phyloP scores from a whole-genome alignment of 2,113 vertebrate genomes.

The Echinops telfairi region DNA sequence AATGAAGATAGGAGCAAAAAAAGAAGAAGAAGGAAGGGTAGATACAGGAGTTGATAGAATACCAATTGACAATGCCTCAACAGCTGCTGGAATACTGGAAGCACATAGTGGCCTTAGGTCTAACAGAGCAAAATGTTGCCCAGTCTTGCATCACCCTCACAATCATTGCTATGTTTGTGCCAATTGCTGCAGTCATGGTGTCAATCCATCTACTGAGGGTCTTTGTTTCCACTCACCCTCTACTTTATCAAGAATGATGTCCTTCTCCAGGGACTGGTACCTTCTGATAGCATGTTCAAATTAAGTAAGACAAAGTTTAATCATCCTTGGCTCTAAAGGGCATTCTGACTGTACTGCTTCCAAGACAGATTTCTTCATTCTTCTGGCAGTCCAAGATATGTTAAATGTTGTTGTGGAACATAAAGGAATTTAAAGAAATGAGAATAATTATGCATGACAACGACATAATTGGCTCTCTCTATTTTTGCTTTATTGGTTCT shows the following conservation, averaged over 20 bases:
- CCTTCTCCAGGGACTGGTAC: neutral
- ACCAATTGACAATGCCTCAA: too few species aligned
- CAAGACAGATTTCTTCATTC: neutral
- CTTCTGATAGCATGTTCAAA: neutral
- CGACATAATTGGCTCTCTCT: neutral
- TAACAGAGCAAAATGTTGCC: neutral
- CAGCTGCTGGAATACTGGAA: too few species aligned
- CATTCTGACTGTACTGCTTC: neutral
- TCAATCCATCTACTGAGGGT: neutral
- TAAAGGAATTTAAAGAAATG: neutral
- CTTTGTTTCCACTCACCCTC: neutral
- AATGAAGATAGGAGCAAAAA: too few species aligned
- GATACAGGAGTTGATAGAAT: too few species aligned
- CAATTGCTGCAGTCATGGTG: neutral
- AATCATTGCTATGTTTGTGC: neutral
- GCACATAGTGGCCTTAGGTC: neutral
- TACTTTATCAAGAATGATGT: neutral
- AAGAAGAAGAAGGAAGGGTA: too few species aligned
- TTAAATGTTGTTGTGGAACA: neutral
- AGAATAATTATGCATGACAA: constrained; percentile 1
- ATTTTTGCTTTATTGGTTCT: neutral
- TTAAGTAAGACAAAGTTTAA: neutral
- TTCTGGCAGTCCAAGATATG: neutral
- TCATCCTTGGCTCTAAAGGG: neutral
- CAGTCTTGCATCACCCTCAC: neutral